phyloP scores from a whole-genome alignment of 2,797 vertebrate species.

The Trachops cirrhosus region DNA sequence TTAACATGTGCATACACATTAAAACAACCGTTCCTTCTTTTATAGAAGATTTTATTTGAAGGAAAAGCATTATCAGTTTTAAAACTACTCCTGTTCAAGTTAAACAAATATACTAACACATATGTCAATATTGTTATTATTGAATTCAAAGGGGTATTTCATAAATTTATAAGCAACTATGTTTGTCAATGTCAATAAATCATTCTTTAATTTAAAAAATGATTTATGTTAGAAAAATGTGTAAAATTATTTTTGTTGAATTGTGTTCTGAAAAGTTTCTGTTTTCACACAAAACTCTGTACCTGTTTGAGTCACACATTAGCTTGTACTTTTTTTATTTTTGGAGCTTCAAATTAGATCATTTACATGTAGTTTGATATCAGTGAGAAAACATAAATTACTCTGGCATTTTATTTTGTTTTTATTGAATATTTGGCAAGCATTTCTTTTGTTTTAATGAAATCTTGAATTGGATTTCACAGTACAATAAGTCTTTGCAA shows the following conservation, averaged over 20 bases:
- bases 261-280: not conserved
- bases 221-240: not conserved
- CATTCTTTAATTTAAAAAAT: not conserved
- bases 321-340: not conserved
- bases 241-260: not conserved
- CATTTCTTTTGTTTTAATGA: not conserved
- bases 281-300: not conserved
- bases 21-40: not conserved
- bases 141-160: not conserved
- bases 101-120: not conserved
- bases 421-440: not conserved
- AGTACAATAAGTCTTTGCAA: not conserved
- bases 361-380: not conserved
- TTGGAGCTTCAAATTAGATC: not conserved
- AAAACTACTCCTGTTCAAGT: not conserved
- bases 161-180: not conserved
- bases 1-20: not conserved
- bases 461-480: not conserved
- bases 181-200: not conserved
- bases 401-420: not conserved
- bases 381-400: not conserved
- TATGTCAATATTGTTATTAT: not conserved
- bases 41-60: not conserved
- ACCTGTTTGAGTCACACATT: not conserved
- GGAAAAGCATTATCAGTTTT: conserved; percentile 12